phyloP scores from a whole-genome alignment of 2,888 invertebrate species.

The Cryptocephalus primarius region DNA sequence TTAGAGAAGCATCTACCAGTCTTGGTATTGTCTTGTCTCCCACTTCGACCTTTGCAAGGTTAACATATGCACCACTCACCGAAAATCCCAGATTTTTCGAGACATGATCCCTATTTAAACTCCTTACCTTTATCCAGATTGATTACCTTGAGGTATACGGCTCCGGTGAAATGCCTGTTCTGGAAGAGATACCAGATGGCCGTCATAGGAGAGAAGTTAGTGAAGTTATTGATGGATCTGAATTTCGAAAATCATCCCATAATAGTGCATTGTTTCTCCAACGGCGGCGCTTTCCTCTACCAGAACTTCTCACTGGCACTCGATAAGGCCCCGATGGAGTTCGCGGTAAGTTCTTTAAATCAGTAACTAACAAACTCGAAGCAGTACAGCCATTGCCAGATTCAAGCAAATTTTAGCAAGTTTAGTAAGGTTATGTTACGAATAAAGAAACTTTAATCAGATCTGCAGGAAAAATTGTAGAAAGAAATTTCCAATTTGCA shows the following conservation, averaged over 20 bases:
- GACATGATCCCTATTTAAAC: too few relatives aligned
- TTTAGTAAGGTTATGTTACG: too few relatives aligned
- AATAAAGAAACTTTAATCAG: too few relatives aligned
- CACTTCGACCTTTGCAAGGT: too few relatives aligned
- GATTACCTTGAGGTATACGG: conserved; percentile 60
- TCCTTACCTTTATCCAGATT: conserved; percentile 39
- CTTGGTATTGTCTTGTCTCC: too few relatives aligned
- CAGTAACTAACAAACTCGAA: too few relatives aligned
- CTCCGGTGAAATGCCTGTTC: conserved; percentile 55
- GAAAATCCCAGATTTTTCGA: too few relatives aligned
- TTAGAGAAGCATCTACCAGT: too few relatives aligned
- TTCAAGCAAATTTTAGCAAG: too few relatives aligned
- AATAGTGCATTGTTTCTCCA: conserved; percentile 65
- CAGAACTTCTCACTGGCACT: conserved; percentile 54
- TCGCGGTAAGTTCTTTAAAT: conserved; percentile 42
- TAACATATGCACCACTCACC: too few relatives aligned
- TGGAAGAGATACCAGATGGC: conserved; percentile 50
- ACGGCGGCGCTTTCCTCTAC: conserved; percentile 64
- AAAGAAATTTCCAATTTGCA: not conserved
- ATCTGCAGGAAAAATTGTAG: too few relatives aligned
- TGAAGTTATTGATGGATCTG: conserved; percentile 54
- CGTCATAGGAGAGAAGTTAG: conserved; percentile 50
- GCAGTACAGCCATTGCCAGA: too few relatives aligned
- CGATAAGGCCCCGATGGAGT: conserved; percentile 40
- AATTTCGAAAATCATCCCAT: conserved; percentile 59